Percentiles rank a stretch among this genome's conserved stretches.
These are phyloP conservation scores for Serrognathus titanus DNA, from an alignment of 2,888 invertebrate species.

Conservation along the genomic window DNA sequence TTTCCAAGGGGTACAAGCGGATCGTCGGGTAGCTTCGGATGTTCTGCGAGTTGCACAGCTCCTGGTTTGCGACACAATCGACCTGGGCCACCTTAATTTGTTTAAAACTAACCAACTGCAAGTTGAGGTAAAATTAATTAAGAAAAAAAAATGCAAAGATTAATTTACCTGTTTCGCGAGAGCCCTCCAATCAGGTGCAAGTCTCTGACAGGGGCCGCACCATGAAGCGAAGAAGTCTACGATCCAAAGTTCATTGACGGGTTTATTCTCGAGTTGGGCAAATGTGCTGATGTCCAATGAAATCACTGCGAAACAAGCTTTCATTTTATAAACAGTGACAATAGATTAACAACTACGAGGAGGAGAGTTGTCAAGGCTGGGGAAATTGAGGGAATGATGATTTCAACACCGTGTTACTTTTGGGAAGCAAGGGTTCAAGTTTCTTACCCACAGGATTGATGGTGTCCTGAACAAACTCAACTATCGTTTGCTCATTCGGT, in stretches of 20 bases:
- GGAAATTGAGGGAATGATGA: too few relatives aligned
- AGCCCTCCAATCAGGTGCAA: slow-evolving; percentile 65
- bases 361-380: too few relatives aligned
- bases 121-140: background rate
- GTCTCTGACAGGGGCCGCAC: slow-evolving; percentile 71
- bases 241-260: slow-evolving; percentile 58
- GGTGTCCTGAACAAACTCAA: slow-evolving; percentile 63
- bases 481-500: slow-evolving; percentile 57
- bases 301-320: slow-evolving; percentile 46
- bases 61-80: slow-evolving; percentile 60
- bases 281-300: slow-evolving; percentile 56
- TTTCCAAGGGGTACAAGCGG: slow-evolving; percentile 61
- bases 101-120: slow-evolving; percentile 50
- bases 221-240: slow-evolving; percentile 72
- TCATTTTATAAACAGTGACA: too few relatives aligned
- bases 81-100: slow-evolving; percentile 61
- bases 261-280: slow-evolving; percentile 53
- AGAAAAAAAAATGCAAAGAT: background rate
- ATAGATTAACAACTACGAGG: too few relatives aligned
- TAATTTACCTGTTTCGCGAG: slow-evolving; percentile 55
- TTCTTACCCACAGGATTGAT: slow-evolving; percentile 51
- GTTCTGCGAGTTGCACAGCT: slow-evolving; percentile 57
- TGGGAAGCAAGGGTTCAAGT: too few relatives aligned
- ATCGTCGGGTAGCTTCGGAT: slow-evolving; percentile 68
- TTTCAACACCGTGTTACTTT: too few relatives aligned